These are phyloP conservation scores for Hirundo rustica DNA, from an alignment of 2,797 vertebrate species.

Conservation along the genomic window DNA sequence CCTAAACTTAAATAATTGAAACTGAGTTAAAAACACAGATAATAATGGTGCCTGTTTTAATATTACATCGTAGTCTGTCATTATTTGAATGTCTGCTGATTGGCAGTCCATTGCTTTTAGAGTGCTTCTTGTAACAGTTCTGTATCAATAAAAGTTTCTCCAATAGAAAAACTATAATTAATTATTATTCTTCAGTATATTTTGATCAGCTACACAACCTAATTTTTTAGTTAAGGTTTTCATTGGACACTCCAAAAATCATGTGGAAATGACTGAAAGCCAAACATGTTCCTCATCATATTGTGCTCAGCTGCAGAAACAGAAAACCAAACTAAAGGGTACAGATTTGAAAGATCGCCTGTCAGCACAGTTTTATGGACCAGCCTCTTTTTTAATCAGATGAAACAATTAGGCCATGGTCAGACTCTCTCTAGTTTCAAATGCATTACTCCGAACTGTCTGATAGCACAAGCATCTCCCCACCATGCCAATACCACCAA, in stretches of 20 bases:
- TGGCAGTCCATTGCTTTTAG: not conserved
- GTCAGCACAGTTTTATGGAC: not conserved
- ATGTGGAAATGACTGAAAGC: slow-evolving; percentile 26
- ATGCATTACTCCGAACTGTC: not conserved
- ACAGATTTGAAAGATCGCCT: not conserved
- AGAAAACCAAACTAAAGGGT: not conserved
- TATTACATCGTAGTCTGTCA: not conserved
- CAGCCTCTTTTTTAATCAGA: slow-evolving; percentile 17
- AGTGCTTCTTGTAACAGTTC: not conserved
- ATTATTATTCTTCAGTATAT: slow-evolving; percentile 23
- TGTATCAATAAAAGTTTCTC: not conserved
- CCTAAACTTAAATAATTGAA: slow-evolving; percentile 57
- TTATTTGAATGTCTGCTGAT: not conserved
- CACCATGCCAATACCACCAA: not conserved
- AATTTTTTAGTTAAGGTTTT: slow-evolving; percentile 28
- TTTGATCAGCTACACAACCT: not conserved
- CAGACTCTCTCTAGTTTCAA: slow-evolving; percentile 17
- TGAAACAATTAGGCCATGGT: not conserved
- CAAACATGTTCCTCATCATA: not conserved
- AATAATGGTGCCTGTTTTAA: not conserved
- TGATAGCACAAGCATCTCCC: not conserved
- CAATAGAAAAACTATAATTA: slow-evolving; percentile 15
- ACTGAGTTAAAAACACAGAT: not conserved
- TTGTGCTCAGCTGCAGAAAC: not conserved
- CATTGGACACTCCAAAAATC: not conserved